Percentiles rank a stretch among this genome's conserved stretches.
Evolutionary conservation across 2,888 invertebrate species (phyloP).

Genomic region (Salpingus planirostris): DNA sequence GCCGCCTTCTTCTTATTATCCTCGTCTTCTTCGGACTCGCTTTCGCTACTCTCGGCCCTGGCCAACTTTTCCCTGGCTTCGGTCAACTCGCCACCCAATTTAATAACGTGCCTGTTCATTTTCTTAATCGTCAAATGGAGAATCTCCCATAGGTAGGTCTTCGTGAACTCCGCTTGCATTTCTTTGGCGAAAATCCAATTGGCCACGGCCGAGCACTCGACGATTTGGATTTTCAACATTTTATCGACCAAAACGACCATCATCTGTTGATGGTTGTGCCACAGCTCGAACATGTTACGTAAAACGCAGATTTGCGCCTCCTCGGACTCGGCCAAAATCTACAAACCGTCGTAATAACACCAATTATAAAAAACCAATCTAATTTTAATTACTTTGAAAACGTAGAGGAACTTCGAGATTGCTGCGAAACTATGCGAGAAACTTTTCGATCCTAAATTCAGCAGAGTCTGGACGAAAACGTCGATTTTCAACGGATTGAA

Average conservation of each 20-base stretch:
- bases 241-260: constrained; percentile 94
- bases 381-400: constrained; percentile 60
- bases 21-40: constrained; percentile 58
- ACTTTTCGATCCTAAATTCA: constrained; percentile 91
- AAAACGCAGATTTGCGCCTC: constrained; percentile 93
- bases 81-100: constrained; percentile 68
- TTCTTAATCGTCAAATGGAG: constrained; percentile 91
- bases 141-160: constrained; percentile 94
- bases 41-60: constrained; percentile 73
- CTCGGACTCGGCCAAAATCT: constrained; percentile 86
- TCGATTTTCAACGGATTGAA: constrained; percentile 93
- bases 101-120: constrained; percentile 91
- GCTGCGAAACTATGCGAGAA: constrained; percentile 98
- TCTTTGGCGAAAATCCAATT: constrained; percentile 97
- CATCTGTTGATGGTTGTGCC: constrained; percentile 96
- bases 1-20: constrained; percentile 36
- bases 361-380: neutral
- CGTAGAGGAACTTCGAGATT: constrained; percentile 92
- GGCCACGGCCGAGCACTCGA: constrained; percentile 94
- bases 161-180: constrained; percentile 86
- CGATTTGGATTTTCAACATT: constrained; percentile 92
- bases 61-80: constrained; percentile 83
- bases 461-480: constrained; percentile 90
- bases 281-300: constrained; percentile 87
- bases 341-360: constrained; percentile 11